These are phyloP conservation scores for Entelurus aequoreus DNA, from an alignment of 2,113 vertebrate species.

Conservation along the genomic window DNA sequence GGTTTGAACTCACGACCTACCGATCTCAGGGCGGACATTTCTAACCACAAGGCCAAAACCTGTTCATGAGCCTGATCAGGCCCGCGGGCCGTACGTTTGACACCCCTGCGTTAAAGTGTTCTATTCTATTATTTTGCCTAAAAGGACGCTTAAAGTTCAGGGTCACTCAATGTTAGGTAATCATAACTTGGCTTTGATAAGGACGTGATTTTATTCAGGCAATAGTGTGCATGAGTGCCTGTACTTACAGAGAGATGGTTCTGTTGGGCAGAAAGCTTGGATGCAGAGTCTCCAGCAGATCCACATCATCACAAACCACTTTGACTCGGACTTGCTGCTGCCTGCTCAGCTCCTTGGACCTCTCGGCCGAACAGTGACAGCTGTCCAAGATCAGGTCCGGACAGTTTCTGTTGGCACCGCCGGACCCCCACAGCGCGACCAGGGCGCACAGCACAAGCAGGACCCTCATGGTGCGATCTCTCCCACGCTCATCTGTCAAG, in stretches of 20 bases:
- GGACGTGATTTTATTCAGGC: too few relatives aligned
- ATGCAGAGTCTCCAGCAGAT: slow-evolving; percentile 82
- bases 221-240: neutral
- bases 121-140: too few relatives aligned
- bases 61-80: too few relatives aligned
- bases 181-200: too few relatives aligned
- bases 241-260: slow-evolving; percentile 84
- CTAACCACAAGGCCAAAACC: too few relatives aligned
- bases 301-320: slow-evolving; percentile 78
- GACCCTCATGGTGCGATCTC: slow-evolving; percentile 52
- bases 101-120: too few relatives aligned
- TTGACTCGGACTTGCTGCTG: slow-evolving; percentile 76
- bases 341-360: slow-evolving; percentile 76
- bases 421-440: slow-evolving; percentile 56
- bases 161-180: too few relatives aligned
- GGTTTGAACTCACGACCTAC: too few relatives aligned
- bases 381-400: slow-evolving; percentile 82
- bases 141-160: too few relatives aligned
- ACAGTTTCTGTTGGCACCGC: slow-evolving; percentile 74
- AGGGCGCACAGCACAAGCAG: slow-evolving; percentile 55
- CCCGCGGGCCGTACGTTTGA: too few relatives aligned
- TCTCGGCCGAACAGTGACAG: slow-evolving; percentile 81
- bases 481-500: slow-evolving; percentile 13
- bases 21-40: too few relatives aligned
- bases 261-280: slow-evolving; percentile 78